Conservation (phyloP, 2,888 invertebrate species). For the Ischnus inquisitorius region DNA sequence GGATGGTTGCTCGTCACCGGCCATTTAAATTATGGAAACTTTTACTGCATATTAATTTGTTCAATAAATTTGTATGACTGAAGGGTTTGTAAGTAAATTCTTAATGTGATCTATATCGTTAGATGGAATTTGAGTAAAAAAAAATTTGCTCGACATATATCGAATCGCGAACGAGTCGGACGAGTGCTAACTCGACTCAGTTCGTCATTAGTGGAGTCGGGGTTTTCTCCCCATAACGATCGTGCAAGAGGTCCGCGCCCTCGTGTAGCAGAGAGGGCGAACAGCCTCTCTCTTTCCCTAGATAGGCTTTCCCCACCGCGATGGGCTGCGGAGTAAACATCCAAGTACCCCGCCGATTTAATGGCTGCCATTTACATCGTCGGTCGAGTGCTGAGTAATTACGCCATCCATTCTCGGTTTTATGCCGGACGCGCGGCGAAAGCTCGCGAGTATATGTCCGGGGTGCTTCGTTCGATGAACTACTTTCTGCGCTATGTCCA, state of each 20-base stretch:
- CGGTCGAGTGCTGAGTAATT: constrained; percentile 82
- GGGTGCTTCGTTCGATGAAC: constrained; percentile 35
- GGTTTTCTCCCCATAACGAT: constrained; percentile 30
- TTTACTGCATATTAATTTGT: too few relatives aligned
- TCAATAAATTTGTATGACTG: too few relatives aligned
- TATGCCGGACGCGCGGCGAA: constrained; percentile 69
- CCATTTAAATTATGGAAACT: too few relatives aligned
- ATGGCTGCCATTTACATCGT: constrained; percentile 81
- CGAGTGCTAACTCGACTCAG: constrained; percentile 24
- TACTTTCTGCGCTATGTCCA: background rate
- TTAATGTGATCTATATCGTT: too few relatives aligned
- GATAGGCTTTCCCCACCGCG: constrained; percentile 55
- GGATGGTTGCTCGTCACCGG: too few relatives aligned
- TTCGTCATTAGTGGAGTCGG: constrained; percentile 9
- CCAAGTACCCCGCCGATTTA: constrained; percentile 77
- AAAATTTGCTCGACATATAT: background rate
- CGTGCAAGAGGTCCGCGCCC: constrained; percentile 1
- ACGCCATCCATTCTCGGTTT: constrained; percentile 80
- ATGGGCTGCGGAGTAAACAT: constrained; percentile 77
- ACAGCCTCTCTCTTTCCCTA: constrained; percentile 26
- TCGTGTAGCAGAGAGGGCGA: constrained; percentile 33
- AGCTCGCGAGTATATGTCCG: constrained; percentile 50
- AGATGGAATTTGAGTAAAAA: background rate
- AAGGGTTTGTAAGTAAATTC: too few relatives aligned
- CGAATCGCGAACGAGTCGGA: constrained; percentile 26